Conservation (phyloP, 2,797 vertebrate genomes). For the Telmatherina bonti region DNA sequence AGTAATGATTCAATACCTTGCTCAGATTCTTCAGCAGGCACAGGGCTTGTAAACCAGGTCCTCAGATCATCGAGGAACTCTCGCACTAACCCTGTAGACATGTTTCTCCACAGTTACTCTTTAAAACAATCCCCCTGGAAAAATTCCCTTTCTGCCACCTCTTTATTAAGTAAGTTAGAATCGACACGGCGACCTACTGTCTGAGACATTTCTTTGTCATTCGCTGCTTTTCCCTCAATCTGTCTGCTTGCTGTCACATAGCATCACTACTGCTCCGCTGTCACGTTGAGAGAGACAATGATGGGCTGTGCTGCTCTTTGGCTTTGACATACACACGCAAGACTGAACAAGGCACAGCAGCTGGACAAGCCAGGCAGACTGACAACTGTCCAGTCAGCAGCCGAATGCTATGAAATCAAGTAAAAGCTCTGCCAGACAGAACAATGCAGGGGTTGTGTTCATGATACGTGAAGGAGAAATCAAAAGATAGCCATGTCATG, state of each 20-base stretch:
- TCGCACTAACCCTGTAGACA: slow-evolving; percentile 9
- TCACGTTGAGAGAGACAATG: slow-evolving; percentile 48
- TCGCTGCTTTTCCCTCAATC: slow-evolving; percentile 17
- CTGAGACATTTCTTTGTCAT: slow-evolving; percentile 27
- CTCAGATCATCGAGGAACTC: slow-evolving; percentile 30
- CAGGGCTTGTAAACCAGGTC: slow-evolving; percentile 27
- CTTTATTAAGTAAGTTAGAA: slow-evolving; percentile 7
- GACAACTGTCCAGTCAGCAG: slow-evolving; percentile 51
- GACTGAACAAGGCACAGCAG: slow-evolving; percentile 59
- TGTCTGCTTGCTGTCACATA: slow-evolving; percentile 44
- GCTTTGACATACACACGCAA: slow-evolving; percentile 53
- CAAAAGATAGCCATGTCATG: not conserved
- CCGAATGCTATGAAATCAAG: slow-evolving; percentile 37
- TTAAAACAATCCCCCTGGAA: slow-evolving; percentile 14
- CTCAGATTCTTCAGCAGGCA: slow-evolving; percentile 51
- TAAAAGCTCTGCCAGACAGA: slow-evolving; percentile 1
- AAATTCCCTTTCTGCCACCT: not conserved
- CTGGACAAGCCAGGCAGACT: slow-evolving; percentile 34
- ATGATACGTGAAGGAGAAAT: not conserved
- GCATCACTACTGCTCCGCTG: slow-evolving; percentile 48
- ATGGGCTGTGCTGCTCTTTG: slow-evolving; percentile 53
- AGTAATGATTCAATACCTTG: slow-evolving; percentile 51
- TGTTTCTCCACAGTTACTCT: slow-evolving; percentile 22
- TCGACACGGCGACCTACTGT: slow-evolving; percentile 8
- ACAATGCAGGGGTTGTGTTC: slow-evolving; percentile 4